Evolutionary conservation across 2,797 vertebrate species (phyloP).

Genomic region (Cossypha niveicapilla): DNA sequence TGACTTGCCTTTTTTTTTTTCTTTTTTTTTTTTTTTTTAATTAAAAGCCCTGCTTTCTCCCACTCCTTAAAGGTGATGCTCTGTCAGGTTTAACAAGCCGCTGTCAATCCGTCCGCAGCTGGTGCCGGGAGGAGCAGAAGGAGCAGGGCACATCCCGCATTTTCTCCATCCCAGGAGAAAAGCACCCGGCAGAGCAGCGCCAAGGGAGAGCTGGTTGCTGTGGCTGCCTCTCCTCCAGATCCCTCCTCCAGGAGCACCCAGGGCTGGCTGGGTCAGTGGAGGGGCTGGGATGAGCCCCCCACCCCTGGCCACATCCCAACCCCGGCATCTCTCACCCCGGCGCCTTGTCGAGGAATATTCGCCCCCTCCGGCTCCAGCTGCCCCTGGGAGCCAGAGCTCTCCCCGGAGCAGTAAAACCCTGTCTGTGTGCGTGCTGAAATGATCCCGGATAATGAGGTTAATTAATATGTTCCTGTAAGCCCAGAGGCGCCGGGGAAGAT

Average conservation of each 20-base stretch:
- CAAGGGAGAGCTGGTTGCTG: accelerated
- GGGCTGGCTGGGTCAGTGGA: neutral
- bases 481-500: neutral
- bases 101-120: neutral
- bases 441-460: slow-evolving; percentile 10
- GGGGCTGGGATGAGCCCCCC: neutral
- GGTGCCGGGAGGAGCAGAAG: neutral
- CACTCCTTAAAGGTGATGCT: neutral
- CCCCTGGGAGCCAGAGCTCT: neutral
- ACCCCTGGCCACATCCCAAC: neutral
- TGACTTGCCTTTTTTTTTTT: neutral
- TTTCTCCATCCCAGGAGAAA: neutral
- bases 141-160: neutral
- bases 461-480: neutral
- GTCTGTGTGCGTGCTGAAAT: neutral
- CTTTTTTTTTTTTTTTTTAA: neutral
- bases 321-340: neutral
- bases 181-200: neutral
- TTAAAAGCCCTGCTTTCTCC: slow-evolving; percentile 13
- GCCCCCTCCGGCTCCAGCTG: accelerated
- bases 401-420: neutral
- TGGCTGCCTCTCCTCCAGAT: neutral
- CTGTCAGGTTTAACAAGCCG: slow-evolving; percentile 31
- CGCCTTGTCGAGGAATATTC: neutral
- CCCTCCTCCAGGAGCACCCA: neutral